Conservation (phyloP, 2,113 vertebrate species). For the Camelus bactrianus region DNA sequence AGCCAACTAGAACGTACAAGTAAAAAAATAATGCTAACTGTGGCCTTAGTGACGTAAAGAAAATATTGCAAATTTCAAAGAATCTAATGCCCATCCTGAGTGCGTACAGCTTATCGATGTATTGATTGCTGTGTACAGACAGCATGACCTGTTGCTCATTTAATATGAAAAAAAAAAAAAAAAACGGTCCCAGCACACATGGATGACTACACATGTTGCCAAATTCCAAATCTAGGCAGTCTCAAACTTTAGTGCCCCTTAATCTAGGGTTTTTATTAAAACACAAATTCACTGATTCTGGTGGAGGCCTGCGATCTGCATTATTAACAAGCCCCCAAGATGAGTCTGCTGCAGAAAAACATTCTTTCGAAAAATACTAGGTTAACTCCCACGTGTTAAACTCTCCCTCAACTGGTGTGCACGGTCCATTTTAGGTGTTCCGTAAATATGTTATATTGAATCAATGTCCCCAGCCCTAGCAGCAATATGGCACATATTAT, state of each 20-base stretch:
- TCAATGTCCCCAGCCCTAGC: background rate
- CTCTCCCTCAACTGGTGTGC: background rate
- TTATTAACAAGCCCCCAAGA: background rate
- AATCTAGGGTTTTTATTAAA: slow-evolving; percentile 9
- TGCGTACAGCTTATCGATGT: background rate
- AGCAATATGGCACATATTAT: background rate
- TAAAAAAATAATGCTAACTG: slow-evolving; percentile 59
- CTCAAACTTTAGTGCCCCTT: background rate
- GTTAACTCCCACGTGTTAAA: slow-evolving; percentile 4
- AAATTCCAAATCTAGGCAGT: slow-evolving; percentile 42
- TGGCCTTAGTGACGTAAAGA: background rate
- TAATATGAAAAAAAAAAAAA: background rate
- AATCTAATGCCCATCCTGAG: background rate
- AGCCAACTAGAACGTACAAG: background rate
- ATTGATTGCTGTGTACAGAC: background rate
- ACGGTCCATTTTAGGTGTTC: background rate
- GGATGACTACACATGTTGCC: background rate
- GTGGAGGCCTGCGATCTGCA: background rate
- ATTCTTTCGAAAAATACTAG: background rate
- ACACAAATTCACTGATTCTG: background rate
- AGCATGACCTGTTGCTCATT: background rate
- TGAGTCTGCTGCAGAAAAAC: background rate
- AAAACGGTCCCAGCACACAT: background rate
- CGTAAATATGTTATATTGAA: background rate
- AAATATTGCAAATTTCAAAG: slow-evolving; percentile 20